Evolutionary conservation across 2,797 vertebrate genomes (phyloP).

Genomic region (Hapalemur alaotrensis): DNA sequence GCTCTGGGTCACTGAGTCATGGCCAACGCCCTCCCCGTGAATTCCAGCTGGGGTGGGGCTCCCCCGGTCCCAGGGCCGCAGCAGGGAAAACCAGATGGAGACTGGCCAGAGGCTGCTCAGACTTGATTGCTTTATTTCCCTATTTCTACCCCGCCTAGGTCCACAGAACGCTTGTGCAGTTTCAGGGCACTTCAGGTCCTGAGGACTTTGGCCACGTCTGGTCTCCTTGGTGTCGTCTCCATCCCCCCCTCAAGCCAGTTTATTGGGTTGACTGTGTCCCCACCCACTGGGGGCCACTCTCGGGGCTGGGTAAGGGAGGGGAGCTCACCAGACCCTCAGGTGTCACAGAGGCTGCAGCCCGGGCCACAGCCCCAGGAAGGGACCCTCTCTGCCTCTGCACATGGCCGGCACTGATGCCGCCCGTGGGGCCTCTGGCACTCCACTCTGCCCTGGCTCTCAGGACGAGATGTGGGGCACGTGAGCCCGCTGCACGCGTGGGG

Average conservation of each 20-base stretch:
- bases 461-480: neutral
- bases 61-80: neutral
- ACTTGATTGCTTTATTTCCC: neutral
- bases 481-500: accelerated
- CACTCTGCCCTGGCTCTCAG: neutral
- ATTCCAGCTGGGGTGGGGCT: neutral
- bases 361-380: neutral
- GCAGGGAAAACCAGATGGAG: neutral
- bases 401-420: neutral
- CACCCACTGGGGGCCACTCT: neutral
- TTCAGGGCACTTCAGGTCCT: neutral
- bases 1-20: neutral
- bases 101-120: neutral
- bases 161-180: neutral
- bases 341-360: neutral
- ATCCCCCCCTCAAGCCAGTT: neutral
- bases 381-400: no score
- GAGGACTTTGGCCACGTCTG: neutral
- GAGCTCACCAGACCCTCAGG: neutral
- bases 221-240: neutral
- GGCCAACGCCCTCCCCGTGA: neutral
- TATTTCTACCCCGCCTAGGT: neutral
- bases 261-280: neutral
- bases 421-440: neutral
- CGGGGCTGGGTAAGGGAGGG: neutral